A percentile compares a stretch with the other conserved stretches of the same genome.
Evolutionary conservation across 2,113 vertebrate species (phyloP).

Genomic region (Sceloporus undulatus): DNA sequence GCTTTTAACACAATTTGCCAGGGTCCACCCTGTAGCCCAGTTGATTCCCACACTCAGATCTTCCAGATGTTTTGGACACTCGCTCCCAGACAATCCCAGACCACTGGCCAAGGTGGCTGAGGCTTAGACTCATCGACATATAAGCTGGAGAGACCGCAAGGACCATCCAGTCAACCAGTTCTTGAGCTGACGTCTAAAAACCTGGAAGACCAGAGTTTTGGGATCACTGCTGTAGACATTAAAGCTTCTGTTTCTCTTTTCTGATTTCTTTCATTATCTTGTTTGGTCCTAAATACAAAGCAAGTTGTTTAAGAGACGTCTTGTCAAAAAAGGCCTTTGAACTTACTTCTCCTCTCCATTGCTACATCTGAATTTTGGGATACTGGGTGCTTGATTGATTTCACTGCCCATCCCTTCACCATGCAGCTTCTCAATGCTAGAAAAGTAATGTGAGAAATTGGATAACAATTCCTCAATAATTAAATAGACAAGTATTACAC

Average conservation of each 20-base stretch:
- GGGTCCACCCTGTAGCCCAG: neutral
- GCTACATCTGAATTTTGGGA: neutral
- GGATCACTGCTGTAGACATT: rapidly evolving
- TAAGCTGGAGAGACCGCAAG: too few species aligned
- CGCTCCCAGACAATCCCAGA: too few species aligned
- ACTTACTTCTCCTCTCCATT: neutral
- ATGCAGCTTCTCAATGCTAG: neutral
- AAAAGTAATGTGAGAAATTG: neutral
- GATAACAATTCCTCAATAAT: neutral
- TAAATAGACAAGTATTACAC: neutral
- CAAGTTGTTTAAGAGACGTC: neutral
- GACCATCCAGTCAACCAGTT: too few species aligned
- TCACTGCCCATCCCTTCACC: neutral
- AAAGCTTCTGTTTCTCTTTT: neutral
- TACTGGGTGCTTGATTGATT: neutral
- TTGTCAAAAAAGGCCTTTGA: neutral
- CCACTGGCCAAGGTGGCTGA: too few species aligned
- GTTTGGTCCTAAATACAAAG: neutral
- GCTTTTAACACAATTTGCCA: neutral
- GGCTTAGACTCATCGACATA: too few species aligned
- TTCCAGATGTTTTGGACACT: too few species aligned
- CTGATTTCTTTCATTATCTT: neutral
- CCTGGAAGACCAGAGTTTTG: too few species aligned
- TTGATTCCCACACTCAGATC: too few species aligned
- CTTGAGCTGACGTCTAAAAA: too few species aligned